Evolutionary conservation across 2,888 invertebrate genomes (phyloP).

Genomic region (Melanostoma scalare): DNA sequence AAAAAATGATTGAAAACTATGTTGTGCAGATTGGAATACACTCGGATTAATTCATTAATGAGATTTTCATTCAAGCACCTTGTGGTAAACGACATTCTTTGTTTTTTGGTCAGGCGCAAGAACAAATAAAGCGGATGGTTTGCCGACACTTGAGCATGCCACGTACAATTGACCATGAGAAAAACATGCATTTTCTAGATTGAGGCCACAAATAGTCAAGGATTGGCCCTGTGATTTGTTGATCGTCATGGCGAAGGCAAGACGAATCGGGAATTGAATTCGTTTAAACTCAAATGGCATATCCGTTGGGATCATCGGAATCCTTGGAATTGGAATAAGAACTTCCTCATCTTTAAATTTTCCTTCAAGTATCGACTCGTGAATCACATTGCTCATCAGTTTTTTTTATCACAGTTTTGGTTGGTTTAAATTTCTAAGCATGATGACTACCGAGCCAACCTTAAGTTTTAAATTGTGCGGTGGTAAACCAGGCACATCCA

Average conservation of each 20-base stretch:
- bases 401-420: conserved; percentile 33
- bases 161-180: too few species aligned
- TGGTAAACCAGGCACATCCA: conserved; percentile 47
- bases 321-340: conserved; percentile 76
- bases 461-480: conserved; percentile 72
- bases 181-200: not conserved
- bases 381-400: conserved; percentile 75
- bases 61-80: too few species aligned
- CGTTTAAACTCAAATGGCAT: conserved; percentile 74
- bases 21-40: too few species aligned
- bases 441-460: conserved; percentile 68
- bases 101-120: conserved; percentile 26
- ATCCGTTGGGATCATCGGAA: conserved; percentile 73
- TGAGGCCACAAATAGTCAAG: conserved; percentile 72
- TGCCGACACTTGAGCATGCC: not conserved
- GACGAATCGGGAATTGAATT: too few species aligned
- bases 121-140: conserved; percentile 36
- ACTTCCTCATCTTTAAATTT: conserved; percentile 72
- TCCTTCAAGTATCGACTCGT: conserved; percentile 72
- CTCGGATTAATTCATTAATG: too few species aligned
- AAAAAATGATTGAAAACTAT: too few species aligned
- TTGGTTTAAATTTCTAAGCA: too few species aligned
- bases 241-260: conserved; percentile 75
- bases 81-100: conserved; percentile 9
- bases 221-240: conserved; percentile 78